Percentiles rank a stretch among this genome's conserved stretches.
phyloP scores from a whole-genome alignment of 2,888 invertebrate genomes.

The Coremacera marginata region DNA sequence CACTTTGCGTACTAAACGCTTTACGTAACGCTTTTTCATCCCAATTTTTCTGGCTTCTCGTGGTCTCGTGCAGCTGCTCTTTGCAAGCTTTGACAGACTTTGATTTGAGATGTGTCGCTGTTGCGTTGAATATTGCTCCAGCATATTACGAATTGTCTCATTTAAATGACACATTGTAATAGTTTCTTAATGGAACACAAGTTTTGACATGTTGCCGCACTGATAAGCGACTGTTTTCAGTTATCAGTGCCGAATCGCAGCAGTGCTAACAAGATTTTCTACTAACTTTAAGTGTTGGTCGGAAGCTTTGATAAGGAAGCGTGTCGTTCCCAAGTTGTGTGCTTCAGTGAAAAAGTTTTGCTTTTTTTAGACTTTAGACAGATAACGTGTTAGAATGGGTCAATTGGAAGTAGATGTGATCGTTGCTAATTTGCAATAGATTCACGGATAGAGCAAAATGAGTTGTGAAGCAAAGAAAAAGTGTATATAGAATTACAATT shows the following conservation, averaged over 20 bases:
- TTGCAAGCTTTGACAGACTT: background rate
- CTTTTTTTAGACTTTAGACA: too few species aligned
- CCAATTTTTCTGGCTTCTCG: background rate
- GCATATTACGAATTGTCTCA: slow-evolving; percentile 4
- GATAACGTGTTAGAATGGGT: too few species aligned
- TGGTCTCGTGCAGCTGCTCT: background rate
- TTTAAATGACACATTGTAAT: slow-evolving; percentile 47
- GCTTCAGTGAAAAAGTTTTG: too few species aligned
- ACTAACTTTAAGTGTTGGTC: slow-evolving; percentile 13
- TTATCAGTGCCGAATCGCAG: background rate
- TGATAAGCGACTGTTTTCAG: slow-evolving; percentile 9
- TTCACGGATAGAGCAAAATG: too few species aligned
- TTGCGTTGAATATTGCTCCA: background rate
- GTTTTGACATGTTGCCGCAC: slow-evolving; percentile 2
- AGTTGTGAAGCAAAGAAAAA: too few species aligned
- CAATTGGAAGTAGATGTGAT: too few species aligned
- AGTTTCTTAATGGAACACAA: slow-evolving; percentile 1
- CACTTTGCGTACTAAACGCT: slow-evolving; percentile 55
- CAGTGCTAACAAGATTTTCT: slow-evolving; percentile 7
- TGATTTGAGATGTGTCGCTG: background rate
- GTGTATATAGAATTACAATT: too few species aligned
- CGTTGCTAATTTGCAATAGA: too few species aligned
- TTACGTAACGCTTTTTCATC: slow-evolving; percentile 58
- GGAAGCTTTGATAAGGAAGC: background rate
- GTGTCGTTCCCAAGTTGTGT: too few species aligned